Base-by-base conservation (phyloP, 2,113 vertebrate species). In the Pelobates fuscus region DNA sequence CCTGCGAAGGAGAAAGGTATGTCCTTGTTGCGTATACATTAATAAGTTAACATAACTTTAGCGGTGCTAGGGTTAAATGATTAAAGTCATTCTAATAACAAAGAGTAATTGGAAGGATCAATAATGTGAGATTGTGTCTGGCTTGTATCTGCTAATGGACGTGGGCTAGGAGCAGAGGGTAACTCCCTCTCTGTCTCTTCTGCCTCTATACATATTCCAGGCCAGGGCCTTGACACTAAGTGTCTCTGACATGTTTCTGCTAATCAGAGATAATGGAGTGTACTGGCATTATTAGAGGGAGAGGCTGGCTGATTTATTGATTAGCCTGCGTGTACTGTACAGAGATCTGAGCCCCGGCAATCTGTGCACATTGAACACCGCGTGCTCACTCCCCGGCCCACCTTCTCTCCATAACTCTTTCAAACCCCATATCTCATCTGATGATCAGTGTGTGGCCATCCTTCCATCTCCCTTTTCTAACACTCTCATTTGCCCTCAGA, bases 1-100 rank as follows among this genome's bases (percentile, higher is more conserved):
- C 0, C 85, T 94, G 41, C 89, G 96, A 71, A 91, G 95, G 81
- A 95, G 96, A 87, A 98, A 99, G 96, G 97, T 99, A 88, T 88
- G 68, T 14, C 6, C 12, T n/a, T 37, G 18, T 10, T 63, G 60
- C 11, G 23, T 27, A 18, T 26, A 37, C 32, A 10, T 37, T 37
- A 6, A 6, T 8, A 21, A 12, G 54, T 20, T 10, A 25, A 11
- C 8, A 15, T 24, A 3, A 8, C 25, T 2, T 14, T 17, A 20
- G 62, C 3, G 7, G 6, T 6, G 30, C 8, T 5, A 23, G 62
- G 21, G 62, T 64, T 64, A 64, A 43, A 14, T 14, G 14, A 41
- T 18, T 4, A 20, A 1, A 2, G 8, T 29, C 62, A 43, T 64
- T 64, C 32, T 64, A 64, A 64, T 64, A 37, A 46, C 32, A 62